Percentiles rank a stretch among this genome's conserved stretches.
Evolutionary conservation across 2,113 vertebrate species (phyloP).

Genomic region (mouse (Mus musculus)): DNA sequence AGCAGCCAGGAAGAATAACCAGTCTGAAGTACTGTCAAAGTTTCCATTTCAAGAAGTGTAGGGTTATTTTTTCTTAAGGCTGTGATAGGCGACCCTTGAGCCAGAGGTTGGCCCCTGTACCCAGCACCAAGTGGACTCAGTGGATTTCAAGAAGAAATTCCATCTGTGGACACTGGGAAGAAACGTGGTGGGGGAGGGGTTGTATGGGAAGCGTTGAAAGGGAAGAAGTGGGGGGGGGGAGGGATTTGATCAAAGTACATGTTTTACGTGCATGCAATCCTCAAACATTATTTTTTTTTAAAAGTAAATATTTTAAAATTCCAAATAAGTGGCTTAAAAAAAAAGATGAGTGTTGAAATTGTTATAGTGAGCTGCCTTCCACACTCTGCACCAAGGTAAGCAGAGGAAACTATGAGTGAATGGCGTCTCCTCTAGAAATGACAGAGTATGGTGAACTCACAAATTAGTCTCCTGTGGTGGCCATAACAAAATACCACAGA

Average conservation of each 20-base stretch:
- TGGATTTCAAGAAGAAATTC: neutral
- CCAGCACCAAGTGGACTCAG: neutral
- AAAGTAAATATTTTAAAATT: neutral
- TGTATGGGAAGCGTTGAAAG: too few species aligned
- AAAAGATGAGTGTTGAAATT: neutral
- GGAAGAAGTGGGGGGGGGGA: too few species aligned
- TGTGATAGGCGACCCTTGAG: too few species aligned
- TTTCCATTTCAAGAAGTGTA: neutral
- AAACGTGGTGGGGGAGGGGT: neutral
- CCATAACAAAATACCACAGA: neutral
- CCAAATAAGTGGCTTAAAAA: neutral
- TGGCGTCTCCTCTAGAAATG: neutral
- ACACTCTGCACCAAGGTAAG: neutral
- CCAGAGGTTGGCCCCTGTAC: neutral
- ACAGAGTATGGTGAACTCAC: neutral
- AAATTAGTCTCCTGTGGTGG: rapidly evolving
- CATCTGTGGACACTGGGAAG: neutral
- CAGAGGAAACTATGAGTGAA: neutral
- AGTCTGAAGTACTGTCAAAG: neutral
- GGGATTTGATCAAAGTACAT: neutral
- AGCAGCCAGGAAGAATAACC: neutral
- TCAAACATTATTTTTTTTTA: neutral
- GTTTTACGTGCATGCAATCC: neutral
- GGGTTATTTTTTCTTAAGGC: neutral
- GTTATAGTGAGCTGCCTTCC: too few species aligned